phyloP scores from a whole-genome alignment of 2,888 invertebrate genomes.

The Eutolmus rufibarbis region DNA sequence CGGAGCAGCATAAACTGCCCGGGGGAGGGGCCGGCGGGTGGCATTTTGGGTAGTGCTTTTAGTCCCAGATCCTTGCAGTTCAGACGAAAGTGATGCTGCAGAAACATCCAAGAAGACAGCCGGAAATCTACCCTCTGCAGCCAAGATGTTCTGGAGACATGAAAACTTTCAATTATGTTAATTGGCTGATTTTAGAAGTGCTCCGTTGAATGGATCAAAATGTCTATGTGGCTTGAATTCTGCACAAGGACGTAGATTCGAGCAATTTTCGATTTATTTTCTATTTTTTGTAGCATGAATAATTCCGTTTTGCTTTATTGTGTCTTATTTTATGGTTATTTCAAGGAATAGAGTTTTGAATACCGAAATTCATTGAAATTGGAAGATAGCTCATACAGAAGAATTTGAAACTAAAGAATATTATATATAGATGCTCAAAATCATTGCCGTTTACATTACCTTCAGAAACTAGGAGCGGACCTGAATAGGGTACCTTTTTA shows the following conservation, averaged over 20 bases:
- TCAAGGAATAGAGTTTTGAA: not conserved
- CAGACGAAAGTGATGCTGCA: not conserved
- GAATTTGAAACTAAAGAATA: not conserved
- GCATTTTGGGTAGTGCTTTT: not conserved
- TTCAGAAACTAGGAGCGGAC: too few species aligned
- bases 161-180: constrained; percentile 30
- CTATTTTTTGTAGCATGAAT: not conserved
- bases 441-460: not conserved
- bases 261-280: not conserved
- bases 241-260: not conserved
- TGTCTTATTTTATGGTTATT: not conserved
- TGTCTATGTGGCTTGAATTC: not conserved
- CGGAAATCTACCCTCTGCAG: not conserved
- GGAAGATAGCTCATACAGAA: not conserved
- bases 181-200: constrained; percentile 1
- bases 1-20: not conserved
- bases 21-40: not conserved
- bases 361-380: not conserved
- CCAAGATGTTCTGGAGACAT: not conserved
- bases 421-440: not conserved
- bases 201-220: not conserved
- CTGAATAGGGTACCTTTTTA: not conserved
- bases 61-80: not conserved
- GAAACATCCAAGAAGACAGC: not conserved
- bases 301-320: not conserved